These are phyloP conservation scores for Fukomys damarensis DNA, from an alignment of 2,113 vertebrate genomes.

Conservation along the genomic window DNA sequence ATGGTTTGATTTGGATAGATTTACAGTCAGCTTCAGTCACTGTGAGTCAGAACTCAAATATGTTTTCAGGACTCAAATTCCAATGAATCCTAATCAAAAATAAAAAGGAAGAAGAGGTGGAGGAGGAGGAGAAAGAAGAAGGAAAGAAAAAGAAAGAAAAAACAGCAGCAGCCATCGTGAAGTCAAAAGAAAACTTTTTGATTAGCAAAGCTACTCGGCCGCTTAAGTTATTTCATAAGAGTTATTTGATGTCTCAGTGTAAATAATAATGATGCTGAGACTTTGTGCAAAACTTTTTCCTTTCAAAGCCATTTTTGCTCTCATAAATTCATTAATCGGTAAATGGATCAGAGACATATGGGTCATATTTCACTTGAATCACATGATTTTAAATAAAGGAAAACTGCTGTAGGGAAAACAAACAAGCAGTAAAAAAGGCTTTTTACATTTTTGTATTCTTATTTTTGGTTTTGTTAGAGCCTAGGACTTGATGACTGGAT, in stretches of 20 bases:
- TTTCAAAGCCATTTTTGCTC: slow-evolving; percentile 64
- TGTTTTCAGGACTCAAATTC: background rate
- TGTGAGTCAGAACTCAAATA: background rate
- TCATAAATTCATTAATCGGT: slow-evolving; percentile 49
- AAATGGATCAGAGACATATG: slow-evolving; percentile 60
- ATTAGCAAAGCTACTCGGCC: background rate
- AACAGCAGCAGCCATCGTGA: background rate
- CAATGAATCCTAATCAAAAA: background rate
- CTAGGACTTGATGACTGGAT: background rate
- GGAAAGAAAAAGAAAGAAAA: background rate
- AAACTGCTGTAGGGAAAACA: slow-evolving; percentile 63
- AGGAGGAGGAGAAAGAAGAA: fast-evolving
- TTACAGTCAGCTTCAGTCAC: background rate
- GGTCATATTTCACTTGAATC: slow-evolving; percentile 53
- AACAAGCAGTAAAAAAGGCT: background rate
- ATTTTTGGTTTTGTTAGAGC: background rate
- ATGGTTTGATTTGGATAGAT: background rate
- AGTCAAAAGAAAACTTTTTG: background rate
- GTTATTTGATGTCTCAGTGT: slow-evolving; percentile 54
- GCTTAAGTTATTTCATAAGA: slow-evolving; percentile 64
- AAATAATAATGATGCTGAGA: background rate
- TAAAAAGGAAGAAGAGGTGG: background rate
- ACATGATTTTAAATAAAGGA: slow-evolving; percentile 50
- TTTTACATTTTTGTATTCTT: background rate
- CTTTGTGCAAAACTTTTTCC: slow-evolving; percentile 2